Base-by-base conservation (phyloP, 2,113 vertebrate genomes). In the Leiothrix lutea region DNA sequence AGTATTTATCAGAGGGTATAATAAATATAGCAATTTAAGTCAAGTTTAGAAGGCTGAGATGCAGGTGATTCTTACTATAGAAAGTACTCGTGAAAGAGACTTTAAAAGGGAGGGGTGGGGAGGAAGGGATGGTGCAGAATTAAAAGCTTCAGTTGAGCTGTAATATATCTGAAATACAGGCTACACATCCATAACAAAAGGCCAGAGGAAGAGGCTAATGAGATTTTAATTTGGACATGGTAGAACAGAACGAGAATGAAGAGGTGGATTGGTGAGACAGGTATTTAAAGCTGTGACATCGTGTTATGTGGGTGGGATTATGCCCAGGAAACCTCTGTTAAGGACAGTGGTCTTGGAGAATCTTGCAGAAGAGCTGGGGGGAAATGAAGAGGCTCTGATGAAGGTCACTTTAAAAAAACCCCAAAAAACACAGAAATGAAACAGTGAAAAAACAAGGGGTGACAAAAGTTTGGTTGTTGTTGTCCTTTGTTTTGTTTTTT, bases 71-170 rank as follows among this genome's bases (percentile, higher is more conserved):
- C 18, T 82, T 64, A 7, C n/a, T 67, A 5, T 8, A 51, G 28
- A 26, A 20, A 40, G 12, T 22, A 53, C 8, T 54, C 2, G 50
- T 26, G 13, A 65, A 84, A 61, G 28, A 26, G 5, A 45, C 61
- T 45, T 7, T 23, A 24, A 45, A 58, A 7, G 19, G 7, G 2
- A 2, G 8, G 1, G 5, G 8, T 6, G 1, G 1, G 5, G 2
- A 23, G 21, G 10, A 15, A 36, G 12, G 3, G 9, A 56, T 21
- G 0, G 4, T 64, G 14, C 12, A 69, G 25, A 72, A 53, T 42
- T n/a, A 80, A 86, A 60, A 86, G 19, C 24, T 79, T 75, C 5
- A 15, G 11, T 10, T 82, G 11, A 82, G 13, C 26, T 23, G 14
- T 45, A 47, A 31, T 38, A 4, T 28, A 20, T 44, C 12, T 29